These are phyloP conservation scores for Pterocles orientalis DNA, from an alignment of 2,113 vertebrate genomes.

Conservation along the genomic window DNA sequence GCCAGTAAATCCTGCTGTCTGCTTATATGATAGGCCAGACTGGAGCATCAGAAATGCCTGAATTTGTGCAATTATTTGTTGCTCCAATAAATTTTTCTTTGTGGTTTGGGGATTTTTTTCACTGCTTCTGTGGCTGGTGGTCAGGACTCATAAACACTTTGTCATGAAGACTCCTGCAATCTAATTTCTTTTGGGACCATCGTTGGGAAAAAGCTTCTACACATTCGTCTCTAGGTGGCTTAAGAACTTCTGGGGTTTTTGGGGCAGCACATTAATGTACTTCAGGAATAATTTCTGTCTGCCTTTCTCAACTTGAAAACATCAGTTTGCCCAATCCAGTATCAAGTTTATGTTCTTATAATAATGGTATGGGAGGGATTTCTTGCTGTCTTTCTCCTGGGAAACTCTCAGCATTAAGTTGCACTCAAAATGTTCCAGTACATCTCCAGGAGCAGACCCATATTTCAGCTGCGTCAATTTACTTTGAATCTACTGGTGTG, in stretches of 20 bases:
- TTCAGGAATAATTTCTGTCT: neutral
- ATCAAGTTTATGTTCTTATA: neutral
- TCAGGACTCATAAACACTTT: neutral
- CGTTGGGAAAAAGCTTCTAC: neutral
- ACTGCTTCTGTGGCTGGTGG: neutral
- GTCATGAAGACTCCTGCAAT: neutral
- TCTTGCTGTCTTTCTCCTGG: neutral
- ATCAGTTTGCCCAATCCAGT: neutral
- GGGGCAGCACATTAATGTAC: neutral
- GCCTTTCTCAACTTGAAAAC: neutral
- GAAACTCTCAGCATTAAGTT: neutral
- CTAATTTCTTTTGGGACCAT: neutral
- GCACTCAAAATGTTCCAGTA: neutral
- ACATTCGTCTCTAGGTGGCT: neutral
- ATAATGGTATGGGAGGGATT: neutral
- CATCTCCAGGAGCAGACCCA: neutral
- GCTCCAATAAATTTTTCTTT: neutral
- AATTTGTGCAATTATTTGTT: neutral
- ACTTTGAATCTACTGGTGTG: neutral
- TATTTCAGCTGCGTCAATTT: neutral
- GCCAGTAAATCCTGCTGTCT: slow-evolving; percentile 4
- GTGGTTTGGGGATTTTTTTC: neutral
- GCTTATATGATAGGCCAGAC: slow-evolving; percentile 1
- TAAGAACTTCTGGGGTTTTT: neutral
- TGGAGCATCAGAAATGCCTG: neutral